Evolutionary conservation across 2,888 invertebrate genomes (phyloP).

Genomic region (Latheticus oryzae): DNA sequence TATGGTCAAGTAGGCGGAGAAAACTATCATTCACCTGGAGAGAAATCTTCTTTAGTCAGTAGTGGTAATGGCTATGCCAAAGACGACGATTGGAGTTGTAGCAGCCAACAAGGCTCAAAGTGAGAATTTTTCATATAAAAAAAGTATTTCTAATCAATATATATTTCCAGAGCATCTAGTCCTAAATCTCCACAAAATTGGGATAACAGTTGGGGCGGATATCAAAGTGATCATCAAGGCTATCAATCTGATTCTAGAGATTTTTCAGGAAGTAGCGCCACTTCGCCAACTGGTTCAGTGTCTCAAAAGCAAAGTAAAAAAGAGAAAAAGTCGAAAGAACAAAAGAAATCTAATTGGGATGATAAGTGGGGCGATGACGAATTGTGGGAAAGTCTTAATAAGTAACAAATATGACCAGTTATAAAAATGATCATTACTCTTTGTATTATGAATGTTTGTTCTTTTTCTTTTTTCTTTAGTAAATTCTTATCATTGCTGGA

Average conservation of each 20-base stretch:
- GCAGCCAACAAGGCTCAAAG: constrained; percentile 65
- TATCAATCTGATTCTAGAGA: constrained; percentile 60
- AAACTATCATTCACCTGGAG: constrained; percentile 64
- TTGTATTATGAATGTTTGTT: constrained; percentile 20
- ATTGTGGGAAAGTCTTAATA: constrained; percentile 72
- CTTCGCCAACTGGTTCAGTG: constrained; percentile 54
- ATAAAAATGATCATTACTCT: constrained; percentile 5
- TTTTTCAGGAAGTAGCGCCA: constrained; percentile 55
- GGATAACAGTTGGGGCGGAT: constrained; percentile 58
- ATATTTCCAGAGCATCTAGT: constrained; percentile 60
- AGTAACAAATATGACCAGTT: constrained; percentile 62
- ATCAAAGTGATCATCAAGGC: constrained; percentile 60
- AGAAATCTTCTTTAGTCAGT: constrained; percentile 65
- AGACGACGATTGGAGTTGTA: constrained; percentile 64
- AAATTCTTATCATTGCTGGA: constrained; percentile 6
- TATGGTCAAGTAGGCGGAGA: constrained; percentile 65
- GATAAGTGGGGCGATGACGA: constrained; percentile 71
- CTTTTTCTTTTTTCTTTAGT: constrained; percentile 8
- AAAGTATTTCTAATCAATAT: constrained; percentile 1
- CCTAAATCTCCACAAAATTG: constrained; percentile 62
- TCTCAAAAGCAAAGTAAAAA: constrained; percentile 51
- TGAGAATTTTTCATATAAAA: constrained; percentile 45
- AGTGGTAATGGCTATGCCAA: constrained; percentile 59
- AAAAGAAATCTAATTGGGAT: constrained; percentile 58
- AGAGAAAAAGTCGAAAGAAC: constrained; percentile 59